Evolutionary conservation across 2,797 vertebrate genomes (phyloP), one percentile per base, ranked within the genome.

Genomic region (Cyprinella venusta): DNA sequence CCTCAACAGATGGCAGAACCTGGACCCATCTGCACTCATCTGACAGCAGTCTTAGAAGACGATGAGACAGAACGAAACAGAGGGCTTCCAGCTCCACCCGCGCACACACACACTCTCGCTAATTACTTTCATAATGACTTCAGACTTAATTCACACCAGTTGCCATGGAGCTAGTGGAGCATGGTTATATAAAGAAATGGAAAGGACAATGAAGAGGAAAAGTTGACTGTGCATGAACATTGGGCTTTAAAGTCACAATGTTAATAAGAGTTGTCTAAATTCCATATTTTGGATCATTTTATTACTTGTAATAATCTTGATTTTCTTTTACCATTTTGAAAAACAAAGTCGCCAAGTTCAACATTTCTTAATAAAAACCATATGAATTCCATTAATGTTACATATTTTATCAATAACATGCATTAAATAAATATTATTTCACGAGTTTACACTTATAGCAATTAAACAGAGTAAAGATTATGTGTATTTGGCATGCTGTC

Each of bases 61-160:
- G 18, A 45, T 21, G 33, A 68, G 36, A 63, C 52, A 70, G 26
- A 77, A 77, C 19, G 52, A 69, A 75, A 83, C 26, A 24, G 81
- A 61, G 67, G 67, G 40, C 26, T 78, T 68, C 64, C 36, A 59
- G 63, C 63, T 76, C 71, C 61, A 82, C 71, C 61, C 24, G 33
- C 56, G 13, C 33, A 8, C 50, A 26, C 38, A 59, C 61, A 33
- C 74, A 36, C 26, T 8, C 64, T 26, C n/a, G 30, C 75, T 78
- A 64, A 80, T 81, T 84, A 74, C 52, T 78, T 78, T 74, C 67
- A 67, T 68, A 86, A 86, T 86, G 38, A 72, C 68, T 86, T 61
- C 26, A 84, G 82, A 80, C 72, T 86, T 84, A 83, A 84, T 84
- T 86, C 72, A 78, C 59, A 77, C 45, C 33, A 19, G 76, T 86